Conservation (phyloP, 2,113 vertebrate species). For the Menidia beryllina region DNA sequence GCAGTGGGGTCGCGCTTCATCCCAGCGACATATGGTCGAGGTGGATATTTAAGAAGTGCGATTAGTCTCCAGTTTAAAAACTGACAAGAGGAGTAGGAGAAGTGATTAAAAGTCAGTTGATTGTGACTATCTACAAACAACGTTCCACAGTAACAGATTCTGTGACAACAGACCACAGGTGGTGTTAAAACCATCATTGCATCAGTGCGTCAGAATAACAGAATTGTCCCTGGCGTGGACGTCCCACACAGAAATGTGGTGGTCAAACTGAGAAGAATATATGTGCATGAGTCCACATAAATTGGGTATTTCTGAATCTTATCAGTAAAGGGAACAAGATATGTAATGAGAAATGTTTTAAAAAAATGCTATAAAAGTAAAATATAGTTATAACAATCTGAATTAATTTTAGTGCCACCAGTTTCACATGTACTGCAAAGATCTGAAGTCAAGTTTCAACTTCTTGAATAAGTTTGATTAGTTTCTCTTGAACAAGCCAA, state of each 20-base stretch:
- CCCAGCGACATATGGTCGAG: constrained; percentile 65
- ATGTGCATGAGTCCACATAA: neutral
- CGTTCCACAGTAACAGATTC: neutral
- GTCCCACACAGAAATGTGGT: neutral
- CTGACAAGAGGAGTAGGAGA: constrained; percentile 36
- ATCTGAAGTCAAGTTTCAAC: no score
- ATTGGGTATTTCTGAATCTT: neutral
- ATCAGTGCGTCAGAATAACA: constrained; percentile 4
- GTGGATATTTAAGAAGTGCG: constrained; percentile 52
- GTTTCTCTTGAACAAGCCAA: no score
- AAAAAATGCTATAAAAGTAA: neutral
- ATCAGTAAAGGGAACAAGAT: no score
- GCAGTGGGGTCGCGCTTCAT: constrained; percentile 10
- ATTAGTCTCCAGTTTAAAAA: constrained; percentile 63
- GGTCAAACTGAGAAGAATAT: neutral
- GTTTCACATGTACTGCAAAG: neutral
- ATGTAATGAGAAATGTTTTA: no score
- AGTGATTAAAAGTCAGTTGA: constrained; percentile 28
- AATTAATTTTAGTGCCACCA: neutral
- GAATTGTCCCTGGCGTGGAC: neutral
- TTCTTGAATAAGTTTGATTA: no score
- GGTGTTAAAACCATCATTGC: constrained; percentile 16
- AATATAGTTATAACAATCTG: neutral
- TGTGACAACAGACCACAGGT: constrained; percentile 7
- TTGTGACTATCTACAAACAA: constrained; percentile 10